A percentile compares a stretch with the other conserved stretches of the same genome.
Evolutionary conservation across 1,140 invertebrate genomes (phyloP).

Genomic region (Halyomorpha halys): DNA sequence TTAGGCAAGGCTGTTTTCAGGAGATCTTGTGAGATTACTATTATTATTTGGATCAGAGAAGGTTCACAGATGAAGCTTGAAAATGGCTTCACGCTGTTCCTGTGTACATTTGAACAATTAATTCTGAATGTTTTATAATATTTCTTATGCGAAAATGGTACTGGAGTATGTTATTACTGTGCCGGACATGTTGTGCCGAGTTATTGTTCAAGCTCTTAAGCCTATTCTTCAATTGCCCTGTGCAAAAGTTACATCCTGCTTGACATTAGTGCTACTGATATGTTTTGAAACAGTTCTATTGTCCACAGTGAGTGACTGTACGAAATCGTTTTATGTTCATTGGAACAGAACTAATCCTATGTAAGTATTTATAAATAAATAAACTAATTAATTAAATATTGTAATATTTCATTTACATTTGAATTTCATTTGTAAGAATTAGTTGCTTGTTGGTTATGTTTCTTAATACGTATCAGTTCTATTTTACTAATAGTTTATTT

Average conservation of each 20-base stretch:
- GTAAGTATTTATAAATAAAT: constrained; percentile 42
- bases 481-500: too few relatives aligned
- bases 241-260: constrained; percentile 44
- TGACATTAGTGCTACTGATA: constrained; percentile 58
- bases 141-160: constrained; percentile 25
- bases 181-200: constrained; percentile 24
- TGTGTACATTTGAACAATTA: constrained; percentile 13
- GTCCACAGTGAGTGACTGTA: constrained; percentile 61
- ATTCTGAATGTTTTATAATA: constrained; percentile 7
- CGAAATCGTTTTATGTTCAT: constrained; percentile 72
- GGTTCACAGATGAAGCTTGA: constrained; percentile 25
- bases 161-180: constrained; percentile 27
- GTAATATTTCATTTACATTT: neutral
- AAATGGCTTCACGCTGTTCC: constrained; percentile 27
- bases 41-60: constrained; percentile 9
- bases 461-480: too few relatives aligned
- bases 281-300: constrained; percentile 67
- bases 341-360: constrained; percentile 77
- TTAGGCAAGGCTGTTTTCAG: neutral
- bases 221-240: constrained; percentile 31
- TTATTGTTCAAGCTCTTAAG: constrained; percentile 26
- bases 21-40: neutral
- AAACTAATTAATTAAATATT: neutral
- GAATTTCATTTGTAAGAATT: too few relatives aligned
- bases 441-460: too few relatives aligned